Base-by-base conservation (phyloP, 2,888 invertebrate species). In the Hoplodrina blanda region DNA sequence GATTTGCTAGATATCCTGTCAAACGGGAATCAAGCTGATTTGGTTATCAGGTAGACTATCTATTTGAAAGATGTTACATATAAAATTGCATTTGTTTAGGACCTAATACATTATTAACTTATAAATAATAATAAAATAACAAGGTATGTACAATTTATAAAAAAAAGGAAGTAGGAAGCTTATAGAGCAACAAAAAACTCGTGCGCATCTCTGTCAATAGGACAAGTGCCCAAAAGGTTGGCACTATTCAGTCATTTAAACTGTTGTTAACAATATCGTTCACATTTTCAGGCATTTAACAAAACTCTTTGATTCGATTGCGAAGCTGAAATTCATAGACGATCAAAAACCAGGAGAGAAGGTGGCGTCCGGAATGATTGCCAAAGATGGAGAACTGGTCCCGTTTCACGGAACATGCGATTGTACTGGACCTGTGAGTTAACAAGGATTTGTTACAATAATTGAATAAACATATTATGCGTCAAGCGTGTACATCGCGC, bases 301-400 rank as follows among this genome's bases (percentile, higher is more conserved):
- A 0, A 99, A 99, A 94, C 95, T 99, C 55, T 99, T 99, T 91
- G 99, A 99, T 95, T 99, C 99, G 0, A 98, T 99, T 93, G 98
- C 99, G 1, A 97, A 97, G 87, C 94, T 99, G 52, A 97, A 98
- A 89, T 99, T 99, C 87, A 96, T 96, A 73, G 96, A 96, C 72
- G 96, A 96, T 69, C 96, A 96, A 61, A 96, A 96, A 60, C 96
- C 96, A 61, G 94, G 93, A 56, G 96, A 96, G 69, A 96, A 96
- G 78, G 93, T 96, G 30, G 98, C 98, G 7, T 94, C 97, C 61
- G 99, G 98, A 33, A 99, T 99, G 99, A 97, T 97, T 88, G 99
- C 99, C 55, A 99, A 99, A 92, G 99, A 99, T 93, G 99, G 99
- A 0, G 99, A 99, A 96, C 98, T 98, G 87, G 99, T 99, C 0